Evolutionary conservation across 2,797 vertebrate genomes (phyloP), one percentile per base, ranked within the genome.

Genomic region (Pangasius krempfi): DNA sequence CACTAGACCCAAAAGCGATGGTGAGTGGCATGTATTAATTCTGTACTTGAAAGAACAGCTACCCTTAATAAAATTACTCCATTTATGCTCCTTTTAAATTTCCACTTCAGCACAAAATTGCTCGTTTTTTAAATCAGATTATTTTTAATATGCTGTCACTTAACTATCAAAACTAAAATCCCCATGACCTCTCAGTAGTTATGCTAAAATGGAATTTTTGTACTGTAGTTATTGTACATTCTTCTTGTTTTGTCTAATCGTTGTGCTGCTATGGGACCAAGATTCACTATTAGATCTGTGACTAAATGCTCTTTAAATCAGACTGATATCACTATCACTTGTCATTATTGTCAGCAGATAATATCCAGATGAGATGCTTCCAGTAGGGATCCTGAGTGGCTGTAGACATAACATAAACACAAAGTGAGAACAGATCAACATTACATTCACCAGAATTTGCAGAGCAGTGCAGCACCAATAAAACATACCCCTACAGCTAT

Each of bases 381-480:
- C 33, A 75, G 68, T 44, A 75, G 25, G 84, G 37, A 58, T 47
- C 50, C 60, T 18, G 20, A 80, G 75, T 87, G 62, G 16, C 85
- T 78, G 60, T 50, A 54, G 60, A 79, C 12, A 68, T 80, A 58
- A 86, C 75, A 86, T 73, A 87, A 86, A 86, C 85, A 86, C 30
- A 54, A 80, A 80, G 44, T 54, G 75, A 37, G 76, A 87, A 78
- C 72, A 86, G 72, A 64, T 47, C 72, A 78, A 60, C 54, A 47
- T 58, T 85, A 81, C 72, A 86, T 50, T 70, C 64, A 80, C 8
- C 81, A 76, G 47, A 80, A 68, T 79, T 40, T 54, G 60, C 68
- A 54, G 18, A 68, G 75, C 62, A 37, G 18, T 54, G 30, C 44
- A 40, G 54, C 60, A 87, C 75, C 47, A 54, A 56, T 87, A 68